Base-by-base conservation (phyloP, 2,797 vertebrate genomes). In the Rhinella marina region DNA sequence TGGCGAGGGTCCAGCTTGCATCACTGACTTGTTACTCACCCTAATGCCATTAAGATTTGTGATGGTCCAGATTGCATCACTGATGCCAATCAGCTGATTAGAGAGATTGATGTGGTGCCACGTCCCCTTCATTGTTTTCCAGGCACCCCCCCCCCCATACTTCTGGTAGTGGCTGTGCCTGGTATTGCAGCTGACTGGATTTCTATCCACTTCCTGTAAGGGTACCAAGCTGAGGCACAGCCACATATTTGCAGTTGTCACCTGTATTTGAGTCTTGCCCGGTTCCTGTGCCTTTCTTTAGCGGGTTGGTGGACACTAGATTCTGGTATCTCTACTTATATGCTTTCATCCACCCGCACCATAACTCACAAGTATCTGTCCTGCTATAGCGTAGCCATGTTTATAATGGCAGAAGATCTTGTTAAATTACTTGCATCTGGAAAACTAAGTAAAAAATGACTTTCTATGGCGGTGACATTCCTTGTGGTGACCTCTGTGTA, bases 351-450 rank as follows among this genome's bases (percentile, higher is more conserved):
- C 41, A 6, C 41, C 41, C 5, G 41, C 72, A 61, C 25, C 56
- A 61, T 80, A 29, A 29, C 54, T 32, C 27, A 12, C 3, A 21
- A 11, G 23, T n/a, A n/a, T n/a, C n/a, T n/a, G n/a, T 27, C 16
- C 56, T 23, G 41, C 41, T 41, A 41, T 41, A 41, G 41, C 41
- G 41, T 6, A 0, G 10, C 5, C 17, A 27, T 59, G 54, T 59
- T 32, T 59, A 61, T 61, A 32, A 80, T 61, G 56, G 78, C 78
- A 61, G 19, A 12, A 12, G 54, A 79, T 59, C 77, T 29, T 80
- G 25, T 21, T 56, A 80, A 80, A 80, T 80, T 7, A 59, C 27
- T 80, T 59, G 13, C 78, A 80, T 80, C 29, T 80, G 78, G 54
- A 3, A 79, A 79, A 59, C n/a, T 1, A 59, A 21, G 41, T 80